Conservation (phyloP, 2,113 vertebrate species). For the Rhea americana region DNA sequence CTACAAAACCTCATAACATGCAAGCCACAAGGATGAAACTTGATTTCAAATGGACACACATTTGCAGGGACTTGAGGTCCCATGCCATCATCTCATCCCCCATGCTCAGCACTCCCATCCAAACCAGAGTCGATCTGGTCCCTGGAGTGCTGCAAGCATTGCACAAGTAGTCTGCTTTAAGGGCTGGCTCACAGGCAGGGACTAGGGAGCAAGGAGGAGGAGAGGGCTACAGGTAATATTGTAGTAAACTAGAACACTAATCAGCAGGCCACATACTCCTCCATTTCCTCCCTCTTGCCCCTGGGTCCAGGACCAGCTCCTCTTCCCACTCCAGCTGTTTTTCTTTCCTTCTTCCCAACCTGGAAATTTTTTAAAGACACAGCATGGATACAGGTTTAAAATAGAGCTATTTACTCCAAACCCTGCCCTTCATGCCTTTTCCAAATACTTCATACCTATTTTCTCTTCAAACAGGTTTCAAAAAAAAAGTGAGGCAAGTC, state of each 20-base stretch:
- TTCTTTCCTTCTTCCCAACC: not conserved
- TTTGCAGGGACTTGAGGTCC: not conserved
- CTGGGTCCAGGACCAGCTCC: not conserved
- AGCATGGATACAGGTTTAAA: not conserved
- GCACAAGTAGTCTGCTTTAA: not conserved
- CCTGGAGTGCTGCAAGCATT: not conserved
- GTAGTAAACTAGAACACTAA: not conserved
- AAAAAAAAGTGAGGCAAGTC: accelerated
- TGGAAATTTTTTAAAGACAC: not conserved
- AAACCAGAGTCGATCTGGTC: not conserved
- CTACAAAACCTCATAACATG: not conserved
- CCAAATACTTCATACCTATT: not conserved
- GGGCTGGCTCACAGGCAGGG: not conserved
- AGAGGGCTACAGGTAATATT: not conserved
- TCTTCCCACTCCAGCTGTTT: not conserved
- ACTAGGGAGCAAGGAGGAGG: not conserved
- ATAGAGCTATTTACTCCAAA: not conserved
- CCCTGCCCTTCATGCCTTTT: not conserved
- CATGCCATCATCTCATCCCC: not conserved
- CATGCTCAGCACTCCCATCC: accelerated
- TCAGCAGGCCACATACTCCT: not conserved
- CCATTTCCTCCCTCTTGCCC: not conserved
- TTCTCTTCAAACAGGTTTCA: not conserved
- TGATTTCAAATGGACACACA: not conserved
- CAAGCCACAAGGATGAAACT: not conserved